phyloP scores from a whole-genome alignment of 2,888 invertebrate species.

The Limnephilus marmoratus region DNA sequence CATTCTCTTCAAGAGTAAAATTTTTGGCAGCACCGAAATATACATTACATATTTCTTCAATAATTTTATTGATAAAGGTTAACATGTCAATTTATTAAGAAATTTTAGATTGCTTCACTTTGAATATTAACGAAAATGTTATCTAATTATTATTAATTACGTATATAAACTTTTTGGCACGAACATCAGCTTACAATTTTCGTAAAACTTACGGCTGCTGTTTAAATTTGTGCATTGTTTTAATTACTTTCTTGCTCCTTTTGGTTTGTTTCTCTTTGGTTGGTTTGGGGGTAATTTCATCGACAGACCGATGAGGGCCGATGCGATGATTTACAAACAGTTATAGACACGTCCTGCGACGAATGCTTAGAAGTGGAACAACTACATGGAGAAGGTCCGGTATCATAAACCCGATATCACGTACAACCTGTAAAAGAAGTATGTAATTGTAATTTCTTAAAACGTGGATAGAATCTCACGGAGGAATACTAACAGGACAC shows the following conservation, averaged over 20 bases:
- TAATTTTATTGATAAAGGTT: neutral
- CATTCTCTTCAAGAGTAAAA: conserved; percentile 17
- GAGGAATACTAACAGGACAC: too few relatives aligned
- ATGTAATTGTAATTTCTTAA: neutral
- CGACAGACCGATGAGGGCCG: neutral
- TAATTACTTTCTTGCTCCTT: neutral
- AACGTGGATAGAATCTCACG: neutral
- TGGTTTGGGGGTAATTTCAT: neutral
- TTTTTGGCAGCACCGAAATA: conserved; percentile 29
- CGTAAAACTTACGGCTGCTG: neutral
- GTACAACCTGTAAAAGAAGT: conserved; percentile 73
- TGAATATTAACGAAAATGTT: neutral
- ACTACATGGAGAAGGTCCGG: conserved; percentile 81
- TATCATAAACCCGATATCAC: conserved; percentile 83
- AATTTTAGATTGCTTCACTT: conserved; percentile 2
- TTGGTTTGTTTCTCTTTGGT: neutral
- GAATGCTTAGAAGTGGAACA: conserved; percentile 77
- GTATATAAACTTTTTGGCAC: neutral
- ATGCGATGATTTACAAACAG: conserved; percentile 15
- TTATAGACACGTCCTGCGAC: conserved; percentile 65
- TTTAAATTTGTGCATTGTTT: neutral
- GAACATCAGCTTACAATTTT: neutral
- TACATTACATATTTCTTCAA: neutral
- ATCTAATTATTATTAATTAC: conserved; percentile 2
- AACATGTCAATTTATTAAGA: neutral